These are phyloP conservation scores for Sisor rabdophorus DNA, from an alignment of 2,113 vertebrate genomes.

Conservation along the genomic window DNA sequence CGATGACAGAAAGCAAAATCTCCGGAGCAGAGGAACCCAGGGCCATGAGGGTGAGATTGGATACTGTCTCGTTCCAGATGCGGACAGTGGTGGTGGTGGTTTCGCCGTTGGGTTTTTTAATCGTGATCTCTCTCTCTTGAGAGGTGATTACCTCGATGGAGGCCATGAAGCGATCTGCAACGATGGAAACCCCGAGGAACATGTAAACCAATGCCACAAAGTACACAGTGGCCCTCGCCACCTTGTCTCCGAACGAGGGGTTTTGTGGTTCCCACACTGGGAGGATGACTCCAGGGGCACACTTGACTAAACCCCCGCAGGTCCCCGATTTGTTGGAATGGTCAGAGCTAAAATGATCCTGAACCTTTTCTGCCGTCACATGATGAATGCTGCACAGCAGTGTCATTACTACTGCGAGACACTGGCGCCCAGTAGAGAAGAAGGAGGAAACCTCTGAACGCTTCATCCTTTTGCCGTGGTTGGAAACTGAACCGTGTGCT, in stretches of 20 bases:
- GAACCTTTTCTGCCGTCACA: conserved; percentile 56
- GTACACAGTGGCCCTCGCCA: conserved; percentile 93
- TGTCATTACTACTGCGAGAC: conserved; percentile 66
- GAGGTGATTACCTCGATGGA: conserved; percentile 98
- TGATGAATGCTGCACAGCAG: conserved; percentile 69
- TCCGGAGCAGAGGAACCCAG: conserved; percentile 94
- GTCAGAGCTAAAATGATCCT: conserved; percentile 54
- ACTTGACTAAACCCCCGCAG: conserved; percentile 78
- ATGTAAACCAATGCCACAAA: conserved; percentile 98
- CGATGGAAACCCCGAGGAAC: conserved; percentile 97
- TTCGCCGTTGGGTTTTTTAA: conserved; percentile 95
- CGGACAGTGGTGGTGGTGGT: conserved; percentile 94
- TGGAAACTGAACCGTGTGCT: conserved; percentile 31
- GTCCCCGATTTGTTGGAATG: conserved; percentile 57
- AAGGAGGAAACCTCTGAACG: conserved; percentile 54
- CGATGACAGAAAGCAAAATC: conserved; percentile 94
- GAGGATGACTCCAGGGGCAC: conserved; percentile 82
- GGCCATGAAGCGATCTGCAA: conserved; percentile 98
- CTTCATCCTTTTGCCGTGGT: conserved; percentile 68
- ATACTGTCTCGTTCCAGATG: conserved; percentile 98
- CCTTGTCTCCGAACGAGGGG: conserved; percentile 94
- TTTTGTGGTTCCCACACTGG: conserved; percentile 93
- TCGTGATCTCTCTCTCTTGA: conserved; percentile 96
- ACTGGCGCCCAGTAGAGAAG: conserved; percentile 65
- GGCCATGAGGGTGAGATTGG: conserved; percentile 96